Evolutionary conservation across 2,113 vertebrate genomes (phyloP), one percentile per base, ranked within the genome.

Genomic region (Zapus hudsonius): DNA sequence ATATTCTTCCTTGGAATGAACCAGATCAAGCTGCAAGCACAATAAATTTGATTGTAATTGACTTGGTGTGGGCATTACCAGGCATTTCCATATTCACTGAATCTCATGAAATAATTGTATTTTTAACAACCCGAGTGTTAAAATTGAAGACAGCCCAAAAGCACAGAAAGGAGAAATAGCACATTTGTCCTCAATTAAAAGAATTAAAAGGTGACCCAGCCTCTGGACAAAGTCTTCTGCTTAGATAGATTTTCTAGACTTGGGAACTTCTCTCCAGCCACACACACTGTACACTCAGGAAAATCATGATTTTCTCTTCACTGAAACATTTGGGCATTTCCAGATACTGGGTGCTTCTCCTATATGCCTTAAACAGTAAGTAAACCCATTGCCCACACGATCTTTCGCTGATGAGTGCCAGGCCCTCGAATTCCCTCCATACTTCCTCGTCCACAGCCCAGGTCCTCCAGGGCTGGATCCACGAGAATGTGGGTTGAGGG

Each of bases 41-140:
- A 78, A 87, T 79, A 93, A 44, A 91, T 80, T 89, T 87, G 89
- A 91, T 92, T 87, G 42, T 78, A 78, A 87, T 70, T 84, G 94
- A 90, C 91, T 74, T 87, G 40, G 5, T 40, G 19, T 74, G 74
- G 52, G 7, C 20, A 75, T 61, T 70, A 38, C 15, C 61, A 69
- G 25, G 91, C 78, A 89, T 84, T 91, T 40, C 38, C 67, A 90
- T 81, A 89, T n/a, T 64, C 47, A 64, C 23, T 3, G 6, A 12
- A 6, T 81, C 31, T 23, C 25, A 5, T 23, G 33, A 23, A 92
- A 67, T 89, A 40, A 33, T 92, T 64, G 64, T 64, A 64, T 87
- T 81, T 66, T 64, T 61, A 61, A 33, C 22, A 59, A 20, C 61
- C 25, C 81, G 38, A 75, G 7, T 63, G 69, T 67, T 52, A 63